A percentile compares a stretch with the other conserved stretches of the same genome.
phyloP scores from a whole-genome alignment of 2,113 vertebrate species.

The Eubucco bourcierii region DNA sequence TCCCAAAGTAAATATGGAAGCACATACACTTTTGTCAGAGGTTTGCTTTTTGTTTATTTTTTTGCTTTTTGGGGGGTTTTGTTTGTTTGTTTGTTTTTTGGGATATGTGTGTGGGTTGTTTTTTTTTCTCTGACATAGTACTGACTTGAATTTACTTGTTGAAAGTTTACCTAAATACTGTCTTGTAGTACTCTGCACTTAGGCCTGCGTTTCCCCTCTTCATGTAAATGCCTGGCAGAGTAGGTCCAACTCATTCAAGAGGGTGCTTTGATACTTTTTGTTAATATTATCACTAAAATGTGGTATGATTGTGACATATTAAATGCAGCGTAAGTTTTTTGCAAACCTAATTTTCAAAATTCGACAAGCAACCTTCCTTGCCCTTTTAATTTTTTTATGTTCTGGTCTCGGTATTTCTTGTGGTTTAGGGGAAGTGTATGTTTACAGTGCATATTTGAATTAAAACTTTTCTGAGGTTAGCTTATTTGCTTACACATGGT shows the following conservation, averaged over 20 bases:
- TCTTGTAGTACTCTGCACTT: neutral
- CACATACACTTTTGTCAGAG: neutral
- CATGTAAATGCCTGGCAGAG: neutral
- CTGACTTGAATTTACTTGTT: neutral
- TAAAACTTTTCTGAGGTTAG: neutral
- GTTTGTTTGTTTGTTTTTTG: neutral
- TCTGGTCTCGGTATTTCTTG: neutral
- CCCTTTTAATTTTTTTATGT: neutral
- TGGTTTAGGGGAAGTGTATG: neutral
- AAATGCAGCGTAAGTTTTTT: neutral
- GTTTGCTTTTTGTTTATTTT: neutral
- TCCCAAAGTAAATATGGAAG: neutral
- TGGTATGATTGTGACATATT: neutral
- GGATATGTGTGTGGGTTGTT: neutral
- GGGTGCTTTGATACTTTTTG: neutral
- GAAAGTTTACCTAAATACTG: neutral
- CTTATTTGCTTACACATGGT: neutral
- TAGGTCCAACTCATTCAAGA: neutral
- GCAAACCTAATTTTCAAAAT: neutral
- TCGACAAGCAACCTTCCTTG: neutral
- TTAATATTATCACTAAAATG: neutral
- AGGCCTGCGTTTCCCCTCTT: neutral
- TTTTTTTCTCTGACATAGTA: no score
- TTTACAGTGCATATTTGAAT: neutral
- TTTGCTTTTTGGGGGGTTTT: neutral